Evolutionary conservation across 2,113 vertebrate genomes (phyloP), one percentile per base, ranked within the genome.

Genomic region (Turnix velox): DNA sequence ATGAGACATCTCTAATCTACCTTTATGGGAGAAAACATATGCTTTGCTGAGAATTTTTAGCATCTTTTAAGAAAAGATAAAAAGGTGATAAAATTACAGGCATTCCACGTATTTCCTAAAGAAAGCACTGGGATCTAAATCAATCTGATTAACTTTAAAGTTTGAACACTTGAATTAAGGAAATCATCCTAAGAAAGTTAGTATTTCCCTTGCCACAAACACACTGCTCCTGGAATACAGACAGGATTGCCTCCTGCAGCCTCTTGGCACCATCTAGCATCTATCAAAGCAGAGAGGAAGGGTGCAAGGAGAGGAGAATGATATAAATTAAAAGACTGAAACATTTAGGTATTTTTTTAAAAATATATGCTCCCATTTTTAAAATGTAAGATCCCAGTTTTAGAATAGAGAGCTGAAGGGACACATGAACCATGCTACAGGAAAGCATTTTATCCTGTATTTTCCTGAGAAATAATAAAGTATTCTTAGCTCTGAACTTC

Each of bases 11-110:
- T 51, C 72, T 96, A 46, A 91, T 51, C 35, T 73, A 45, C 54
- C 31, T 48, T 88, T 48, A 45, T 39, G 58, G 76, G 17, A 84
- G 28, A 95, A 95, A 92, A 93, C 24, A 82, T 46, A 69, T 37
- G 12, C 49, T 93, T 85, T 79, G 61, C 48, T 91, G 84, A 74
- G 52, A 16, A 81, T 51, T 88, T 49, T 52, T 15, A 7, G 18
- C 43, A 5, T 37, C 4, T 48, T 35, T 76, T 61, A 37, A 78
- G 23, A 74, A 84, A 76, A 58, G 57, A 39, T 51, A 79, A 63
- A 87, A 77, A 76, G 1, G 14, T 22, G 11, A 46, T 9, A 61
- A 87, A 90, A 51, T 78, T 39, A 91, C 46, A 95, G 54, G 57
- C n/a, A 87, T 61, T 90, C 46, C 11, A 55, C 2, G 4, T 46